phyloP scores from a whole-genome alignment of 1,140 invertebrate genomes.

The Caerostris darwini region DNA sequence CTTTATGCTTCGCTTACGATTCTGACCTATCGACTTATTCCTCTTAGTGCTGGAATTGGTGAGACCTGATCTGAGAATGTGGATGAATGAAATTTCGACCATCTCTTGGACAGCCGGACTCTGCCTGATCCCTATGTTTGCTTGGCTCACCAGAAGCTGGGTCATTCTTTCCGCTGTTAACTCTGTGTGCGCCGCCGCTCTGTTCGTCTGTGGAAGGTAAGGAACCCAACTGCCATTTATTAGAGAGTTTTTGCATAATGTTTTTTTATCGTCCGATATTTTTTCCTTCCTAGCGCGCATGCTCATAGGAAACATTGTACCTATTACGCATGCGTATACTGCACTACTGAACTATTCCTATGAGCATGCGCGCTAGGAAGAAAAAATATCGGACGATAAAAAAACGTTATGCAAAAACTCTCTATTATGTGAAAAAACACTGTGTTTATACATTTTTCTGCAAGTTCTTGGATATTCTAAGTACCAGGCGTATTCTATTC shows the following conservation, averaged over 20 bases:
- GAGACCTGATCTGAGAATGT: not conserved
- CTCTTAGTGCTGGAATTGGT: conserved; percentile 28
- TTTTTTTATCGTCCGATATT: too few relatives aligned
- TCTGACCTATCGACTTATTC: too few relatives aligned
- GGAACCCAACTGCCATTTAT: not conserved
- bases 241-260: not conserved
- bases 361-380: too few relatives aligned
- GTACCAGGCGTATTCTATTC: not conserved
- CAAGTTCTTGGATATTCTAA: not conserved
- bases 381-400: too few relatives aligned
- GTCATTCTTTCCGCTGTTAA: not conserved
- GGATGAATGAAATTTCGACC: conserved; percentile 21
- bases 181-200: not conserved
- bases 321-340: not conserved
- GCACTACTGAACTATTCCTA: not conserved
- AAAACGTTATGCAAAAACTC: not conserved
- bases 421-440: not conserved
- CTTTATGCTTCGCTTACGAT: too few relatives aligned
- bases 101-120: conserved; percentile 36
- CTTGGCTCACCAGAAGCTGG: conserved; percentile 34
- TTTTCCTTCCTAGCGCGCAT: too few relatives aligned
- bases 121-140: conserved; percentile 25
- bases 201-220: not conserved
- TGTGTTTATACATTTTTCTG: not conserved
- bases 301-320: too few relatives aligned